phyloP scores from a whole-genome alignment of 2,113 vertebrate genomes.

The Bucco capensis region DNA sequence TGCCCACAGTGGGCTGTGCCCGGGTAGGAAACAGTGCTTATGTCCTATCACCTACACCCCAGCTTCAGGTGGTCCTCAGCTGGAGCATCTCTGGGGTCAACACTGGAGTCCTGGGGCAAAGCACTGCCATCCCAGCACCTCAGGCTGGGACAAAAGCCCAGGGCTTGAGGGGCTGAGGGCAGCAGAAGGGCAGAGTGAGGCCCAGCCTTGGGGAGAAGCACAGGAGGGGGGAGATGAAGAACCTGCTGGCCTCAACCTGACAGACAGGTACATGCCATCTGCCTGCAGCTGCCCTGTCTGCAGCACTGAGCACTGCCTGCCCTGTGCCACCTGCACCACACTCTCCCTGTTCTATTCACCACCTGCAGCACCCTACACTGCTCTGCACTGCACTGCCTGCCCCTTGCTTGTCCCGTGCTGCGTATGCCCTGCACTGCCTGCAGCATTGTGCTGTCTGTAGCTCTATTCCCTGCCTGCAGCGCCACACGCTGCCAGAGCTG shows the following conservation, averaged over 20 bases:
- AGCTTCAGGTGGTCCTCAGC: too few species aligned
- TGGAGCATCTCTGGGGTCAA: accelerated
- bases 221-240: too few species aligned
- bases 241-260: too few species aligned
- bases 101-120: accelerated
- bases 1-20: background rate
- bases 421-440: background rate
- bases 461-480: background rate
- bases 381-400: background rate
- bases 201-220: background rate
- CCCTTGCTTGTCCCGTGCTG: background rate
- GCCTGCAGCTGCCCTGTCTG: background rate
- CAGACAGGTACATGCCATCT: background rate
- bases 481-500: background rate
- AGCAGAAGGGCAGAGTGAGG: background rate
- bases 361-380: too few species aligned
- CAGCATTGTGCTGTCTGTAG: background rate
- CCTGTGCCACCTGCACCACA: background rate
- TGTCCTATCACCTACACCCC: accelerated
- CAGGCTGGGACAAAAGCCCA: accelerated
- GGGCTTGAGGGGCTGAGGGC: background rate
- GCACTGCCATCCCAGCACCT: background rate
- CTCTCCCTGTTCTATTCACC: too few species aligned
- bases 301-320: background rate
- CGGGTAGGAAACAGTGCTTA: accelerated